Conservation (phyloP, 2,113 vertebrate genomes). For the Planiliza haematocheilus region DNA sequence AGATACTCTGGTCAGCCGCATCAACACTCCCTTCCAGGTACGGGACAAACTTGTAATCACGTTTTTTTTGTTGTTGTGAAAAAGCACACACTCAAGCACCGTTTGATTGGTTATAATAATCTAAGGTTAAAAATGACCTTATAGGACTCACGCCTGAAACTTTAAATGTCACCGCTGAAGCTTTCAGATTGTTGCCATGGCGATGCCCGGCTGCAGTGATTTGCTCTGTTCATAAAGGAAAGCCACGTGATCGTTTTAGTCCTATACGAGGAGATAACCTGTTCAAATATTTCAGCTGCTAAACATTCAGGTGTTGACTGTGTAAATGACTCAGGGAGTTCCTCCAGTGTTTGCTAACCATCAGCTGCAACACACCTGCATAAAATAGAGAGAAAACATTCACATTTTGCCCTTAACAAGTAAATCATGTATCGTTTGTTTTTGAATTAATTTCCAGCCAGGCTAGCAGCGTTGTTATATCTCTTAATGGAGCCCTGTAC, state of each 20-base stretch:
- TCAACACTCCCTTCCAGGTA: slow-evolving; percentile 98
- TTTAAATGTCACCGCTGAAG: no score
- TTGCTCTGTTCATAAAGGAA: slow-evolving; percentile 6
- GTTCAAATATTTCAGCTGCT: slow-evolving; percentile 24
- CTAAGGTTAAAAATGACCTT: neutral
- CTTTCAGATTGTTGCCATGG: slow-evolving; percentile 47
- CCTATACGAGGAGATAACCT: neutral
- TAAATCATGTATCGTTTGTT: no score
- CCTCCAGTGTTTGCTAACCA: no score
- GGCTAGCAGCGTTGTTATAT: neutral
- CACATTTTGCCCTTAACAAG: no score
- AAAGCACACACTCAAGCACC: neutral
- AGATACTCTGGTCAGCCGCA: slow-evolving; percentile 94
- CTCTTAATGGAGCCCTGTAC: no score
- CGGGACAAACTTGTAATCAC: no score
- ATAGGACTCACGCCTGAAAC: no score
- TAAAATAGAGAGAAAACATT: neutral
- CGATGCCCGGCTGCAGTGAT: slow-evolving; percentile 9
- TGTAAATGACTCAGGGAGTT: slow-evolving; percentile 11
- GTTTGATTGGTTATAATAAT: slow-evolving; percentile 5
- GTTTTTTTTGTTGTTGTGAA: no score
- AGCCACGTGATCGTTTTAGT: neutral
- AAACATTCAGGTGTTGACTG: neutral
- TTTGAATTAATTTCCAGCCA: neutral
- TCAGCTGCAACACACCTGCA: neutral